Base-by-base conservation (phyloP, 2,113 vertebrate species). In the Cryptomyrus ogoouensis region DNA sequence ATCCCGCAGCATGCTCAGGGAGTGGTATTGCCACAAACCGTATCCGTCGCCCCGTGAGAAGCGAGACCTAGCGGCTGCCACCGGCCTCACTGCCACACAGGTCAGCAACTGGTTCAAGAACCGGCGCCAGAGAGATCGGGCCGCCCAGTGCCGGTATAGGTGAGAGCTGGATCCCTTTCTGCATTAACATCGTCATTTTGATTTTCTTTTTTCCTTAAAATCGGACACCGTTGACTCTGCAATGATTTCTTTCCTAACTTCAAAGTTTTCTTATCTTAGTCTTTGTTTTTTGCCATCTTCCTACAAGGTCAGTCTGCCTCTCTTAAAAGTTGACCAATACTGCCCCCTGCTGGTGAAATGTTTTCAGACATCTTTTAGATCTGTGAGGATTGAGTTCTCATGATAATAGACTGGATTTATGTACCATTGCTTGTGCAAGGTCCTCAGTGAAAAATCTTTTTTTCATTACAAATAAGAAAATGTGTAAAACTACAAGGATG, bases 41-140 rank as follows among this genome's bases (percentile, higher is more conserved):
- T 96, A 95, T 89, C 95, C 95, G 0, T 95, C 94, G 0, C 95
- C 94, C 0, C 91, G 91, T 62, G 95, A 96, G 88, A 96, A 96
- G 83, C 86, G 93, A 27, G 93, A 94, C 39, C 92, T 96, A 0
- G 94, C 95, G 0, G 92, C 88, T 0, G 92, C 90, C 52, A 94
- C 94, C 0, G 94, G 94, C 49, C 93, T 94, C 84, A 93, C 93
- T 21, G 89, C 92, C 5, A 94, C 93, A 49, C 94, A 94, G 91
- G 94, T 94, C 91, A 94, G 93, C 93, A 94, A 94, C 92, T 94
- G 93, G 93, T 94, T 94, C 92, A 94, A 94, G 92, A 94, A 94
- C 92, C 91, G 93, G 3, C 89, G 92, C 1, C 94, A 94, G 88
- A 89, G 94, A 21, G 94, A 94, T 92, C 89, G 94, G 88, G 93